Evolutionary conservation across 1,140 invertebrate species (phyloP).

Genomic region (Amphibalanus amphitrite): DNA sequence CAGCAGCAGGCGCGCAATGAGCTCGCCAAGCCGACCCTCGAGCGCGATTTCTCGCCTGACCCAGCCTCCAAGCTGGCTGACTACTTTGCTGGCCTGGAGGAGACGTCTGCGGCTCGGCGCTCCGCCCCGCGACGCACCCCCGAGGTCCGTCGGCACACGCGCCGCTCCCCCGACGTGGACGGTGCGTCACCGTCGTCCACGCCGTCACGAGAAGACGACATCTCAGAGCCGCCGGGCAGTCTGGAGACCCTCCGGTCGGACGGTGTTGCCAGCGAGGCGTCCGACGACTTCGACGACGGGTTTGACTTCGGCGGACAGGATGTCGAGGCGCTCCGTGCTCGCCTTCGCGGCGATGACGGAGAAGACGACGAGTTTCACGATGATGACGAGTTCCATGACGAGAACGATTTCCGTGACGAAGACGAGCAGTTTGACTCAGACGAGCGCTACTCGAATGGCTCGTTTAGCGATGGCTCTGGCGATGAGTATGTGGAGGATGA

Average conservation of each 20-base stretch:
- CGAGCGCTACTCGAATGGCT: conserved; percentile 10
- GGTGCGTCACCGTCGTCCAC: too few relatives aligned
- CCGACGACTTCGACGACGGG: conserved; percentile 7
- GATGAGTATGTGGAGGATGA: not conserved
- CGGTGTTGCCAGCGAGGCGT: not conserved
- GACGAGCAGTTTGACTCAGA: not conserved
- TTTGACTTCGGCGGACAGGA: not conserved
- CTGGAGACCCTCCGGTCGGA: not conserved
- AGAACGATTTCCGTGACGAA: too few relatives aligned
- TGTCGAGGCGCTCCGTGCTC: too few relatives aligned
- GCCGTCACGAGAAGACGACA: too few relatives aligned
- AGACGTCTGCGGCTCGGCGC: not conserved
- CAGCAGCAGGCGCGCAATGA: not conserved
- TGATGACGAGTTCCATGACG: too few relatives aligned
- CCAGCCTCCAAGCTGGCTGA: not conserved
- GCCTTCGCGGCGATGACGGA: too few relatives aligned
- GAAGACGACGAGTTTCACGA: too few relatives aligned
- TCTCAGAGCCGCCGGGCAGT: not conserved
- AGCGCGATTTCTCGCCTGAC: too few relatives aligned
- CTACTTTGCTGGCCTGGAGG: not conserved
- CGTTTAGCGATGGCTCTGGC: conserved; percentile 10
- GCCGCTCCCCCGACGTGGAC: not conserved
- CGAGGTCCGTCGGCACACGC: not conserved
- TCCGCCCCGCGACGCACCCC: not conserved
- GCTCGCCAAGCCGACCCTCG: too few relatives aligned